Evolutionary conservation across 2,888 invertebrate genomes (phyloP).

Genomic region (Timandra comae): DNA sequence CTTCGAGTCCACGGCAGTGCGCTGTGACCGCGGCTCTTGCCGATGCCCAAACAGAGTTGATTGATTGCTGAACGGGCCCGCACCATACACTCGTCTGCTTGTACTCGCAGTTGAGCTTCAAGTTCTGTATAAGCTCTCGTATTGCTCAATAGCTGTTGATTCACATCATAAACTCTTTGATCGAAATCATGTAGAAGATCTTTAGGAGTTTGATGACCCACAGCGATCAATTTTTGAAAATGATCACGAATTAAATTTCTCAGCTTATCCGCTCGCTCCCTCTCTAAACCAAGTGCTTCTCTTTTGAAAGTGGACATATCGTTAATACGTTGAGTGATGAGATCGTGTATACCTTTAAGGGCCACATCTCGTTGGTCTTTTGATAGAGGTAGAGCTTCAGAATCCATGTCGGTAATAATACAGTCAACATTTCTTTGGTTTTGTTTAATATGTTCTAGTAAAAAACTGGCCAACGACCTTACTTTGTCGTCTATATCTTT

Average conservation of each 20-base stretch:
- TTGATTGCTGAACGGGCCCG: constrained; percentile 42
- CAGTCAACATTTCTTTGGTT: constrained; percentile 43
- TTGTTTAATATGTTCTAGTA: constrained; percentile 40
- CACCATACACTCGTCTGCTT: constrained; percentile 38
- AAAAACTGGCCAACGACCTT: constrained; percentile 35
- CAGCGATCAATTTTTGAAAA: constrained; percentile 42
- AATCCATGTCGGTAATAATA: constrained; percentile 28
- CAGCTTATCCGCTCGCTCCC: constrained; percentile 45
- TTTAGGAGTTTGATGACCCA: constrained; percentile 45
- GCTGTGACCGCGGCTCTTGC: constrained; percentile 26
- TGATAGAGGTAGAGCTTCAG: constrained; percentile 13
- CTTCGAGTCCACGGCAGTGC: constrained; percentile 27
- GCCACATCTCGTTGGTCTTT: constrained; percentile 28
- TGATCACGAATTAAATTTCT: constrained; percentile 41
- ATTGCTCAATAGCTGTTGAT: constrained; percentile 60
- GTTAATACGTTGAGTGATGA: constrained; percentile 29
- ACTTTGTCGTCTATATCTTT: constrained; percentile 40
- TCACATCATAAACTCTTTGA: constrained; percentile 49
- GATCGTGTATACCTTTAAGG: no score
- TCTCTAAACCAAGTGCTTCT: constrained; percentile 44
- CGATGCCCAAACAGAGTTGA: constrained; percentile 39
- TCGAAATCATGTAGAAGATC: constrained; percentile 56
- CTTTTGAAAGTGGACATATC: constrained; percentile 39
- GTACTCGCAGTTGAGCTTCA: constrained; percentile 40
- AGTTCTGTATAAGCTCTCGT: constrained; percentile 47